These are phyloP conservation scores for Drosophila bifasciata DNA, from an alignment of 1,140 invertebrate species.

Conservation along the genomic window DNA sequence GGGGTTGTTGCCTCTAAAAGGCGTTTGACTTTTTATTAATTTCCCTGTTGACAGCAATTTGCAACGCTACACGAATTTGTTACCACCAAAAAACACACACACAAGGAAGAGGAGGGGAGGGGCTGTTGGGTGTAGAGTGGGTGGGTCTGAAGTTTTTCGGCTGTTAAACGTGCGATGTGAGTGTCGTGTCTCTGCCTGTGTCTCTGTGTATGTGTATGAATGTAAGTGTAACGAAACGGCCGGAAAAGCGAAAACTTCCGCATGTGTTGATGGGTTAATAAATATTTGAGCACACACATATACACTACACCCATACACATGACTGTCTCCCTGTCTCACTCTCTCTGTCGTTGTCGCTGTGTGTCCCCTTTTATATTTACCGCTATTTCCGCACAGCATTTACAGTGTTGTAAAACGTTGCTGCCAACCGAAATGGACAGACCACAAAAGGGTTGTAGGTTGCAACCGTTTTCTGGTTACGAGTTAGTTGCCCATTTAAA, in stretches of 20 bases:
- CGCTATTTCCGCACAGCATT: constrained; percentile 76
- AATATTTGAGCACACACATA: constrained; percentile 73
- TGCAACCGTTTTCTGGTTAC: constrained; percentile 34
- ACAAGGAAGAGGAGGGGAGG: neutral
- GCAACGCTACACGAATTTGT: constrained; percentile 78
- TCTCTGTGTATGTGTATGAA: no score
- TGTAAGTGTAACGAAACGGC: constrained; percentile 61
- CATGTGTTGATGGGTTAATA: constrained; percentile 81
- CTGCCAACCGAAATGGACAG: constrained; percentile 59
- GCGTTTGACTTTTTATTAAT: constrained; percentile 80
- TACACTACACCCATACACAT: constrained; percentile 10
- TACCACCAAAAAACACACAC: constrained; percentile 55
- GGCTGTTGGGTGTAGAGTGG: neutral
- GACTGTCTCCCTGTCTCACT: constrained; percentile 4
- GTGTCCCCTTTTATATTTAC: constrained; percentile 79
- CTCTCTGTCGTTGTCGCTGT: constrained; percentile 21
- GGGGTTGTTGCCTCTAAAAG: constrained; percentile 64
- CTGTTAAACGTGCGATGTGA: constrained; percentile 32
- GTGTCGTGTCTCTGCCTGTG: neutral
- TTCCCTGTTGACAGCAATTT: constrained; percentile 82
- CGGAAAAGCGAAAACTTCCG: constrained; percentile 77
- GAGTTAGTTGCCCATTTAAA: constrained; percentile 77
- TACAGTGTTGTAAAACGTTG: constrained; percentile 79
- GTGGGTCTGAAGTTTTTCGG: constrained; percentile 25
- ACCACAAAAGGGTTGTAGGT: constrained; percentile 70